Percentiles rank a stretch among this genome's conserved stretches.
Evolutionary conservation across 2,888 invertebrate species (phyloP).

Genomic region (Caenorhabditis sulstoni): DNA sequence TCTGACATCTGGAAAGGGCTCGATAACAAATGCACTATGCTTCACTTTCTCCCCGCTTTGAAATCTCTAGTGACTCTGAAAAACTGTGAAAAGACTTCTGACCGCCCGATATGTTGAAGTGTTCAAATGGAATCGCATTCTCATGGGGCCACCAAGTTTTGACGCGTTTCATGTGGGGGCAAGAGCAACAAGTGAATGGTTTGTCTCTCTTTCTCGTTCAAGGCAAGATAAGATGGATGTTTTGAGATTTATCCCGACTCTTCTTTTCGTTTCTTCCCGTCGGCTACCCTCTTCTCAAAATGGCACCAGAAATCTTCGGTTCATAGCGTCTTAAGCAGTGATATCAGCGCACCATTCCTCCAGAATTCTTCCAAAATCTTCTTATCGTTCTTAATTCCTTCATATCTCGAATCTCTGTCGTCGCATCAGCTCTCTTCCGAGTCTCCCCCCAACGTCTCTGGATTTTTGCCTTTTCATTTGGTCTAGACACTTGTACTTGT

Average conservation of each 20-base stretch:
- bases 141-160: slow-evolving; percentile 55
- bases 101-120: slow-evolving; percentile 17
- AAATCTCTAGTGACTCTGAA: too few species aligned
- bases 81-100: not conserved
- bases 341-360: not conserved
- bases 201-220: slow-evolving; percentile 24
- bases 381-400: slow-evolving; percentile 12
- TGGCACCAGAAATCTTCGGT: not conserved
- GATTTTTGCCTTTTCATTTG: not conserved
- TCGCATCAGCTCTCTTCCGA: not conserved
- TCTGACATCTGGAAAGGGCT: too few species aligned
- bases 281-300: not conserved
- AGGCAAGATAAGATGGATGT: slow-evolving; percentile 39
- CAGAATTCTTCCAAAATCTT: slow-evolving; percentile 20
- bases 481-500: not conserved
- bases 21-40: too few species aligned
- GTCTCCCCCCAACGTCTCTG: not conserved
- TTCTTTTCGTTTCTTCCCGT: slow-evolving; percentile 1
- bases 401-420: too few species aligned
- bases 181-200: slow-evolving; percentile 33
- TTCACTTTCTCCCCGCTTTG: too few species aligned
- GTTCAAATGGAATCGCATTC: slow-evolving; percentile 47
- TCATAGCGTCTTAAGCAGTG: too few species aligned
- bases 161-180: slow-evolving; percentile 30
- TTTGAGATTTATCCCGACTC: slow-evolving; percentile 29